Evolutionary conservation across 2,888 invertebrate genomes (phyloP).

Genomic region (Drosophila trichaetosa): DNA sequence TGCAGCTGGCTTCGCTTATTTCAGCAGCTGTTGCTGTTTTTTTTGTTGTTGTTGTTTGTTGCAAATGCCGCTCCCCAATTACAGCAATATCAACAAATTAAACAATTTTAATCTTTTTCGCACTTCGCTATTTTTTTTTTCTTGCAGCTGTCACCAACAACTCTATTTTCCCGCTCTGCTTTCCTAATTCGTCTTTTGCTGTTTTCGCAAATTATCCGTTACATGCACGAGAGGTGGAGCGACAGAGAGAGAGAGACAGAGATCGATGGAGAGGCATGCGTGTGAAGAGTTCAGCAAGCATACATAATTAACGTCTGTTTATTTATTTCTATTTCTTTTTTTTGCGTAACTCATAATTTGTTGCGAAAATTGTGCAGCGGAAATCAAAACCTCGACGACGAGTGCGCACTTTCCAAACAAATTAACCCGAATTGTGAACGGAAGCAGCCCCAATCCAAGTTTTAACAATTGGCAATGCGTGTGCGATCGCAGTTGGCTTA

Average conservation of each 20-base stretch:
- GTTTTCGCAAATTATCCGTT: conserved; percentile 63
- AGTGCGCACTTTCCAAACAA: conserved; percentile 69
- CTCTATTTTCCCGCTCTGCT: conserved; percentile 32
- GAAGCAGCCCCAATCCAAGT: conserved; percentile 48
- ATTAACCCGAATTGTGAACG: conserved; percentile 76
- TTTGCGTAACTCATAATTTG: conserved; percentile 58
- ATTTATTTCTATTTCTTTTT: conserved; percentile 25
- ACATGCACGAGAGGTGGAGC: conserved; percentile 3
- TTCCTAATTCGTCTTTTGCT: conserved; percentile 46
- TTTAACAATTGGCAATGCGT: conserved; percentile 47
- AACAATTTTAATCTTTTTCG: conserved; percentile 70
- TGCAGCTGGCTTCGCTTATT: conserved; percentile 49
- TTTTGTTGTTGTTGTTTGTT: conserved; percentile 12
- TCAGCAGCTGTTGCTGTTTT: conserved; percentile 9
- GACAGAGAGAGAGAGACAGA: conserved; percentile 11
- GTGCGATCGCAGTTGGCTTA: conserved; percentile 48
- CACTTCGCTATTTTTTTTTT: conserved; percentile 51
- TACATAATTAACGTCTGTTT: conserved; percentile 33
- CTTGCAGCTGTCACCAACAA: conserved; percentile 58
- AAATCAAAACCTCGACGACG: conserved; percentile 46
- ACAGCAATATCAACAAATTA: conserved; percentile 48
- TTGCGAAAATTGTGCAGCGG: conserved; percentile 68
- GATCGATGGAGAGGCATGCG: background rate
- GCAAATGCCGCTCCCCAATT: conserved; percentile 43
- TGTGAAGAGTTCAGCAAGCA: conserved; percentile 25